These are phyloP conservation scores for Hecatera dysodea DNA, from an alignment of 2,888 invertebrate genomes.

Conservation along the genomic window DNA sequence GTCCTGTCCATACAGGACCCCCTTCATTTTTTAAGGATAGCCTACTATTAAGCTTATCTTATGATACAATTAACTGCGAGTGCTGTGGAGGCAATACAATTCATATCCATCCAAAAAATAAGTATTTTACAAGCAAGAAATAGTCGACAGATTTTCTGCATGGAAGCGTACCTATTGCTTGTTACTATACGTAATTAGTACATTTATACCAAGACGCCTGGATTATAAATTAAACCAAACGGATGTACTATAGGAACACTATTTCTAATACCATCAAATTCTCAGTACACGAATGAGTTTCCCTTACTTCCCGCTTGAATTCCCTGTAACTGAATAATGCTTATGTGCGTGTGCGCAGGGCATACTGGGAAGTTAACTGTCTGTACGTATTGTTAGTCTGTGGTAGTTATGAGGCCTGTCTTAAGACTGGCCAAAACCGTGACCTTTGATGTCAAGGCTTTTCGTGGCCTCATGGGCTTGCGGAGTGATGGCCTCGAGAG, in stretches of 20 bases:
- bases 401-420: conserved; percentile 29
- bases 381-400: conserved; percentile 9
- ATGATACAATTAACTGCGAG: no score
- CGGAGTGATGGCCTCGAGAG: conserved; percentile 22
- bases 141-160: background rate
- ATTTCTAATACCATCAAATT: conserved; percentile 24
- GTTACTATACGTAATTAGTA: background rate
- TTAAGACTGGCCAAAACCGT: conserved; percentile 39
- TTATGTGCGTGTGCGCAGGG: background rate
- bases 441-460: conserved; percentile 72
- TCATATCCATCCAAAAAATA: background rate
- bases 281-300: conserved; percentile 27
- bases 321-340: conserved; percentile 24
- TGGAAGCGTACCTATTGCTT: background rate
- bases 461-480: conserved; percentile 12
- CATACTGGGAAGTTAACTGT: background rate
- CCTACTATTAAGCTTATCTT: no score
- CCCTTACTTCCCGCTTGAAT: conserved; percentile 36
- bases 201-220: conserved; percentile 4
- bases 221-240: background rate
- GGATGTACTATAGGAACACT: background rate
- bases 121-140: background rate
- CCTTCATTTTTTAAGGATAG: no score
- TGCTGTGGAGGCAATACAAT: background rate
- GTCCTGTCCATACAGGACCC: no score